Conservation (phyloP, 1,140 invertebrate genomes). For the Papilio aristodemus region DNA sequence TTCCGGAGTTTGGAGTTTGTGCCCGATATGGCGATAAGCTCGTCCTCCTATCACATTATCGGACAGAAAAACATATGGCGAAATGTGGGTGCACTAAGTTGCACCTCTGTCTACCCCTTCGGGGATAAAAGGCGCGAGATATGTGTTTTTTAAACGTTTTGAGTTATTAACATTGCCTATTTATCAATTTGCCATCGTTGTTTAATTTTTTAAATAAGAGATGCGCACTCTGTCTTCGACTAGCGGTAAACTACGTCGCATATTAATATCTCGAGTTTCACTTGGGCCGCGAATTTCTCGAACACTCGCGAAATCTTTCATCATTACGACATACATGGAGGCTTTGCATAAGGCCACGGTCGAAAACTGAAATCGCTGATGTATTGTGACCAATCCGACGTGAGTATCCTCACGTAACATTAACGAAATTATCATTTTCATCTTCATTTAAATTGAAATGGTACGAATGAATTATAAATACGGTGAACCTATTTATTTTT, state of each 20-base stretch:
- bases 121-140: too few relatives aligned
- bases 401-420: slow-evolving; percentile 10
- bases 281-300: slow-evolving; percentile 40
- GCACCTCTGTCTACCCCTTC: too few relatives aligned
- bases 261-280: slow-evolving; percentile 34
- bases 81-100: too few relatives aligned
- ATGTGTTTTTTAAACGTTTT: too few relatives aligned
- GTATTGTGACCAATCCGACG: not conserved
- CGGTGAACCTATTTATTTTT: too few relatives aligned
- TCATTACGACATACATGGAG: slow-evolving; percentile 29
- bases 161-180: too few relatives aligned
- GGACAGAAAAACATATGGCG: too few relatives aligned
- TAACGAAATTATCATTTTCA: not conserved
- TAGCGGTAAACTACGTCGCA: not conserved
- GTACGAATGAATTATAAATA: not conserved
- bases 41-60: too few relatives aligned
- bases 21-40: too few relatives aligned
- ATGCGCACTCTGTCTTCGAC: not conserved
- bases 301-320: slow-evolving; percentile 34
- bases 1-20: too few relatives aligned
- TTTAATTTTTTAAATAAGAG: not conserved
- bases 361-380: slow-evolving; percentile 35
- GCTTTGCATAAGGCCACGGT: slow-evolving; percentile 48
- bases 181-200: too few relatives aligned
- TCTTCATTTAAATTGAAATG: not conserved